Evolutionary conservation across 2,888 invertebrate genomes (phyloP).

Genomic region (Dasypolia templi): DNA sequence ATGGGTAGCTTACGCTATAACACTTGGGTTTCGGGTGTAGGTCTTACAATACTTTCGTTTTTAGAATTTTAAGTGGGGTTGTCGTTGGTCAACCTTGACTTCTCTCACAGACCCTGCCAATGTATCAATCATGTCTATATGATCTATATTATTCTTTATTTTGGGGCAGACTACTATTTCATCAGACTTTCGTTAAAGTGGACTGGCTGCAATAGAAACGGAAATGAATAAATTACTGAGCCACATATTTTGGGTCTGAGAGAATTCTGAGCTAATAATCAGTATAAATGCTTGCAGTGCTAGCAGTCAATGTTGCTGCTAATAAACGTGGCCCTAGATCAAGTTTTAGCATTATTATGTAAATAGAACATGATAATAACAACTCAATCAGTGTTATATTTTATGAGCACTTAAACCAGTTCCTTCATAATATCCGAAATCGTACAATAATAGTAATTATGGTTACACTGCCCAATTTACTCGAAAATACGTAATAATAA

Average conservation of each 20-base stretch:
- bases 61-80: not conserved
- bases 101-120: not conserved
- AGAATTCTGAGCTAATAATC: slow-evolving; percentile 4
- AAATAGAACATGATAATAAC: slow-evolving; percentile 38
- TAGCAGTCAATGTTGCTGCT: slow-evolving; percentile 10
- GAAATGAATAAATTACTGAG: not conserved
- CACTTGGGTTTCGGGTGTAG: no score
- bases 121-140: not conserved
- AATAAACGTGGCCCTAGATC: slow-evolving; percentile 24
- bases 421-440: not conserved
- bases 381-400: slow-evolving; percentile 33
- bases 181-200: no score
- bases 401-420: slow-evolving; percentile 4
- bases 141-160: not conserved
- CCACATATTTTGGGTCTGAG: not conserved
- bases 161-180: not conserved
- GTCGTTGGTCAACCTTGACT: not conserved
- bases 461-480: slow-evolving; percentile 1
- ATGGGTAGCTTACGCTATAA: slow-evolving; percentile 4
- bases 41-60: not conserved
- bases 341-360: slow-evolving; percentile 28
- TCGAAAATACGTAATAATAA: not conserved
- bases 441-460: not conserved
- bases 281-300: slow-evolving; percentile 3
- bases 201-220: not conserved